Percentiles rank a stretch among this genome's conserved stretches.
Conservation (phyloP, 2,888 invertebrate genomes). For the Brenthis ino region DNA sequence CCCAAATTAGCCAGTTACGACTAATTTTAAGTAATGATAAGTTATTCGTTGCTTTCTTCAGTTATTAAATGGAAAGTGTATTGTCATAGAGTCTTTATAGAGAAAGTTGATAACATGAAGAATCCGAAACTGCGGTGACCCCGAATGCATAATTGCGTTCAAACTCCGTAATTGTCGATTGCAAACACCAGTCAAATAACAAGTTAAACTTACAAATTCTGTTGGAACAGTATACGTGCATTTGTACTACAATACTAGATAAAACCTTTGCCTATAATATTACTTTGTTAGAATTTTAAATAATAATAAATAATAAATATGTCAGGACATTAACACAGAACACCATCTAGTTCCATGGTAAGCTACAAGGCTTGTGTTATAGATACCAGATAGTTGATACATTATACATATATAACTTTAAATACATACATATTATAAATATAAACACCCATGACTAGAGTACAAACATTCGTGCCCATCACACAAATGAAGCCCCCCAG, state of each 20-base stretch:
- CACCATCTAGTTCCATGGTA: too few relatives aligned
- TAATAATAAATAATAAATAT: too few relatives aligned
- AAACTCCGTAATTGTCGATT: slow-evolving; percentile 18
- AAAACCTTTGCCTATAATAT: too few relatives aligned
- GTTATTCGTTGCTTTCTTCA: slow-evolving; percentile 26
- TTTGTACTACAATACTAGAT: background rate
- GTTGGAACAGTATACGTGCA: background rate
- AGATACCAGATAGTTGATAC: too few relatives aligned
- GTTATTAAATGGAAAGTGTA: slow-evolving; percentile 27
- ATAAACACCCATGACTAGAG: too few relatives aligned
- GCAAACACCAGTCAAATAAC: slow-evolving; percentile 14
- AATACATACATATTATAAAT: too few relatives aligned
- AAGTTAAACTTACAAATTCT: slow-evolving; percentile 3
- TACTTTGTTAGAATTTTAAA: too few relatives aligned
- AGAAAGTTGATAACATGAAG: slow-evolving; percentile 30
- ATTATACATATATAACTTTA: too few relatives aligned
- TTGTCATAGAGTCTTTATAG: slow-evolving; percentile 29
- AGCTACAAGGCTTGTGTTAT: too few relatives aligned
- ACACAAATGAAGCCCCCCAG: too few relatives aligned
- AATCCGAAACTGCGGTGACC: slow-evolving; percentile 29
- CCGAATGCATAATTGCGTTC: slow-evolving; percentile 19
- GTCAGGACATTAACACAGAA: too few relatives aligned
- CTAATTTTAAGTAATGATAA: slow-evolving; percentile 20
- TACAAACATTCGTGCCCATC: too few relatives aligned
- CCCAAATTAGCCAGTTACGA: slow-evolving; percentile 13